A percentile compares a stretch with the other conserved stretches of the same genome.
Conservation (phyloP, 2,113 vertebrate genomes). For the Spheniscus mendiculus region DNA sequence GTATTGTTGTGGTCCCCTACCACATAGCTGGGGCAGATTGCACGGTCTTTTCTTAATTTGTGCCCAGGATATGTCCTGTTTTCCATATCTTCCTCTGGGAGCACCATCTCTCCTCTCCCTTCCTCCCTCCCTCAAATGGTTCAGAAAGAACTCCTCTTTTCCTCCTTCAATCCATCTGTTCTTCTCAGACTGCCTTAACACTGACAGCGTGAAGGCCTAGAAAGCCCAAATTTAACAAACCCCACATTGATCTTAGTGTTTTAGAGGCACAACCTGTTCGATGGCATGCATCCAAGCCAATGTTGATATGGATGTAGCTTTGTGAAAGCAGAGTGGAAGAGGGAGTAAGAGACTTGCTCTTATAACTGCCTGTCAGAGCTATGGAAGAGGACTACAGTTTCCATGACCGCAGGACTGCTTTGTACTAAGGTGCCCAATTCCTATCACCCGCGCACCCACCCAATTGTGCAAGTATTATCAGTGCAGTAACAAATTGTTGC, state of each 20-base stretch:
- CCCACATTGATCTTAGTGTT: background rate
- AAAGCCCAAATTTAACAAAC: constrained; percentile 40
- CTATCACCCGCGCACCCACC: background rate
- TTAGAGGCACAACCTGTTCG: constrained; percentile 26
- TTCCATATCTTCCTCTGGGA: background rate
- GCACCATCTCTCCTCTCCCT: background rate
- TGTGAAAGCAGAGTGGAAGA: constrained; percentile 12
- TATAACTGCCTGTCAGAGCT: constrained; percentile 30
- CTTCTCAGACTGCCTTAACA: constrained; percentile 1
- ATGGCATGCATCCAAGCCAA: constrained; percentile 2
- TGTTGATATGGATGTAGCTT: background rate
- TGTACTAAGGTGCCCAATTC: background rate
- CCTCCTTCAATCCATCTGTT: constrained; percentile 43
- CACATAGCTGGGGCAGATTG: background rate
- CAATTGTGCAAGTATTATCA: background rate
- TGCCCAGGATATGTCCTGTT: background rate
- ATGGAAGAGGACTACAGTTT: background rate
- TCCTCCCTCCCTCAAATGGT: background rate
- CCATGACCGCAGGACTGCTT: background rate
- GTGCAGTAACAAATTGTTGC: background rate
- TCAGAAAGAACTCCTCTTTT: background rate
- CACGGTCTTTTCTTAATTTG: background rate
- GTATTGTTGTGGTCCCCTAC: background rate
- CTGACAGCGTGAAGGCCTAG: background rate
- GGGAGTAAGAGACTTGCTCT: constrained; percentile 17